Evolutionary conservation across 2,797 vertebrate species (phyloP), one percentile per base, ranked within the genome.

Genomic region (Brachymystax lenok): DNA sequence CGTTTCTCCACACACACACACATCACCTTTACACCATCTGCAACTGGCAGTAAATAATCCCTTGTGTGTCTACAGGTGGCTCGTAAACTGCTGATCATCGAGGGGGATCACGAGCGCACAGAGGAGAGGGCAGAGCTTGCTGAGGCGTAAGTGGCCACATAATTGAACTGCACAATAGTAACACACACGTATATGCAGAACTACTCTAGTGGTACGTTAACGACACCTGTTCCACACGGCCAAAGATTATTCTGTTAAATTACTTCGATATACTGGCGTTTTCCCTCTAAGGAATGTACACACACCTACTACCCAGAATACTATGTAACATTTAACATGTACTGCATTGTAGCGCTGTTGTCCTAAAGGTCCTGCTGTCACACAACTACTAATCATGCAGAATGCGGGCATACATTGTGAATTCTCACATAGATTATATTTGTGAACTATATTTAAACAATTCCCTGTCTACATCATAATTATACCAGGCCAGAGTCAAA

Each of bases 71-170:
- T 76, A 0, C 88, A 99, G 98, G 97, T 99, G 77, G 98, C 97
- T 85, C 96, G 97, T 88, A 99, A 99, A 17, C 93, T 99, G 90
- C 97, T 99, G 85, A 99, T 99, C 77, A 97, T 99, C 5, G 98
- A 99, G 85, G 96, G 96, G 21, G 97, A 99, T 79, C 87, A 99
- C 89, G 97, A 99, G 82, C 96, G 98, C 7, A 98, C 97, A 0
- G 98, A 99, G 79, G 97, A 99, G 88, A 94, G 98, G 76, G 98
- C 97, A 0, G 97, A 99, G 86, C 92, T 96, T 0, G 95, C 97
- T 12, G 97, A 98, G 86, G 95, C 96, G 97, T 98, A 91, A 98
- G 97, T 97, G 64, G 77, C 40, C 28, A 28, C 50, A 19, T 17
- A 5, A 40, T 8, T n/a, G 17, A 14, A 35, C 10, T 8, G 71